Conservation (phyloP, 1,140 invertebrate species). For the Ganaspis sp. region DNA sequence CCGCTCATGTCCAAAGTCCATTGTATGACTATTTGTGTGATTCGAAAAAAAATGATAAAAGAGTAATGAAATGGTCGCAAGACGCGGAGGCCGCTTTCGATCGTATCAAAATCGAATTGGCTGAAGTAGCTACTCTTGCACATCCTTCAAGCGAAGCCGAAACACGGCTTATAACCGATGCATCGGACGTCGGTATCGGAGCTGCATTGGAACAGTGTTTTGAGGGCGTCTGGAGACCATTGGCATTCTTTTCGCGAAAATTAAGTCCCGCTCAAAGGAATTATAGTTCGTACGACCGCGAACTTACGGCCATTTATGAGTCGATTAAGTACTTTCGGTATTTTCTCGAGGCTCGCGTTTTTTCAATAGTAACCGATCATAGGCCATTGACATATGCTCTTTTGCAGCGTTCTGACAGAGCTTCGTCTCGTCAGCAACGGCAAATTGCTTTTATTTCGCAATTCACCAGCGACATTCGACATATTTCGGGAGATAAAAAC, state of each 20-base stretch:
- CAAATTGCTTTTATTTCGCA: conserved; percentile 42
- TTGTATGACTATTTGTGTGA: conserved; percentile 44
- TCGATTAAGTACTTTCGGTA: no score
- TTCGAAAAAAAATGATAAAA: conserved; percentile 55
- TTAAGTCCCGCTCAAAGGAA: no score
- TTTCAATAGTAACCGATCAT: conserved; percentile 56
- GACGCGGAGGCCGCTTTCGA: conserved; percentile 47
- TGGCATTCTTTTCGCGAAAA: no score
- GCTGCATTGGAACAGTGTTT: no score
- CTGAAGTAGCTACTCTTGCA: neutral
- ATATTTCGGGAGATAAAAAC: conserved; percentile 55
- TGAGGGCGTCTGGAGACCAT: no score
- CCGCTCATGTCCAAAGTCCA: conserved; percentile 50
- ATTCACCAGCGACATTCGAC: conserved; percentile 51
- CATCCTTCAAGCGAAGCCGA: neutral
- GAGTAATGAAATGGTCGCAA: conserved; percentile 59
- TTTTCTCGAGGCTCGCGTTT: conserved; percentile 31
- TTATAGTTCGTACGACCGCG: neutral
- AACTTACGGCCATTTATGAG: no score
- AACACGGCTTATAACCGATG: no score
- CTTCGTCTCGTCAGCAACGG: conserved; percentile 30
- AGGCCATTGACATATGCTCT: conserved; percentile 57
- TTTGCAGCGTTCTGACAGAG: conserved; percentile 40
- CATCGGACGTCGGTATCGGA: neutral
- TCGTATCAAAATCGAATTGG: conserved; percentile 46